Conservation (phyloP, 1,140 invertebrate genomes). For the Rhynchophorus ferrugineus region DNA sequence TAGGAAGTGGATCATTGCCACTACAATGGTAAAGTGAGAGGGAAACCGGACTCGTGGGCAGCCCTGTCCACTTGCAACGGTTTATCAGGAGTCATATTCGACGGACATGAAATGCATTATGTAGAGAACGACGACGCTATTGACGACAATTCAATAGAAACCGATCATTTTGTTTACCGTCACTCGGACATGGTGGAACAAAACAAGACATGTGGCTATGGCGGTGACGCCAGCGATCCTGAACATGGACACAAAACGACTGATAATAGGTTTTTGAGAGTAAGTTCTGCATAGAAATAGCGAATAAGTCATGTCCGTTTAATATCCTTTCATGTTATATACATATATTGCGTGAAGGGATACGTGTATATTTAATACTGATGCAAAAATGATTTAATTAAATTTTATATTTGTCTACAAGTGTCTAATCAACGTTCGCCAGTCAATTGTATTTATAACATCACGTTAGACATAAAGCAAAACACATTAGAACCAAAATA, state of each 20-base stretch:
- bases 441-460: no score
- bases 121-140: conserved; percentile 47
- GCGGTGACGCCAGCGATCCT: conserved; percentile 34
- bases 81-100: conserved; percentile 73
- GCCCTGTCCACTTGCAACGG: conserved; percentile 78
- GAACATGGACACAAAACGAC: conserved; percentile 34
- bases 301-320: no score
- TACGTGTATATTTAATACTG: no score
- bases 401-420: no score
- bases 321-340: not conserved
- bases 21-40: conserved; percentile 73
- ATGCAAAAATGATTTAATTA: no score
- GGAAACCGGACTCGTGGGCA: conserved; percentile 64
- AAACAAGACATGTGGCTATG: conserved; percentile 64
- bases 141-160: conserved; percentile 42
- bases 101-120: conserved; percentile 69
- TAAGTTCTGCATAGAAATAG: no score
- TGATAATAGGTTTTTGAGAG: conserved; percentile 47
- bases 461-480: no score
- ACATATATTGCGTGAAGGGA: no score
- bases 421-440: no score
- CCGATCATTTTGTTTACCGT: conserved; percentile 58
- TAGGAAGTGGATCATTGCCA: conserved; percentile 72
- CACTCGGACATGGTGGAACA: conserved; percentile 55
- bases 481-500: no score